These are phyloP conservation scores for Ophiothrix spiculata DNA, from an alignment of 35 echinoderm and acorn worm species.

Conservation along the genomic window DNA sequence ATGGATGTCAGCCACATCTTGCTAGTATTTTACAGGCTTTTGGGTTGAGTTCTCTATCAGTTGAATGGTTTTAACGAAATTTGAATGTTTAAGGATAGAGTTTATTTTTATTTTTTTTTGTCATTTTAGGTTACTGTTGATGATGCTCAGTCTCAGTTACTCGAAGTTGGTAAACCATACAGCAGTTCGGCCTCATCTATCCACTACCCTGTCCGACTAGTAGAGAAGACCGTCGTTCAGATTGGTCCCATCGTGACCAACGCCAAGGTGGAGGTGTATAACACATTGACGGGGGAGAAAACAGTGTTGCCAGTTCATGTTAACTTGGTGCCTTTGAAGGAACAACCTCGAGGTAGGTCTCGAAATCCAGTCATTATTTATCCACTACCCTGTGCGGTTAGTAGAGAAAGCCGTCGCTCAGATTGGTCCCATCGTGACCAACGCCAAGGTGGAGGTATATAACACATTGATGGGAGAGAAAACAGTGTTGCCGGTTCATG, in stretches of 20 bases:
- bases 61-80: too few species aligned
- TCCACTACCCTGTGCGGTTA: conserved; percentile 27
- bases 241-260: conserved; percentile 22
- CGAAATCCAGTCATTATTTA: not conserved
- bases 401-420: conserved; percentile 20
- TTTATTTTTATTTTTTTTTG: not conserved
- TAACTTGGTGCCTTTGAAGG: conserved; percentile 38
- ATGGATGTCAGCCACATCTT: too few species aligned
- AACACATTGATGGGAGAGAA: conserved; percentile 45
- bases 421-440: conserved; percentile 25
- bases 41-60: too few species aligned
- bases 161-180: conserved; percentile 14
- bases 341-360: conserved; percentile 9
- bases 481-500: conserved; percentile 27
- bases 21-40: too few species aligned
- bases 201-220: conserved; percentile 26
- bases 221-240: conserved; percentile 24
- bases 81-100: too few species aligned
- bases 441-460: conserved; percentile 34
- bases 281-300: conserved; percentile 44
- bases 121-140: conserved; percentile 6
- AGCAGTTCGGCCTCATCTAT: conserved; percentile 6
- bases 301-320: conserved; percentile 33
- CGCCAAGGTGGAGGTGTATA: conserved; percentile 34
- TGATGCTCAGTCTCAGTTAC: not conserved